Conservation (phyloP, 1,140 invertebrate species). For the Drosophila subobscura region DNA sequence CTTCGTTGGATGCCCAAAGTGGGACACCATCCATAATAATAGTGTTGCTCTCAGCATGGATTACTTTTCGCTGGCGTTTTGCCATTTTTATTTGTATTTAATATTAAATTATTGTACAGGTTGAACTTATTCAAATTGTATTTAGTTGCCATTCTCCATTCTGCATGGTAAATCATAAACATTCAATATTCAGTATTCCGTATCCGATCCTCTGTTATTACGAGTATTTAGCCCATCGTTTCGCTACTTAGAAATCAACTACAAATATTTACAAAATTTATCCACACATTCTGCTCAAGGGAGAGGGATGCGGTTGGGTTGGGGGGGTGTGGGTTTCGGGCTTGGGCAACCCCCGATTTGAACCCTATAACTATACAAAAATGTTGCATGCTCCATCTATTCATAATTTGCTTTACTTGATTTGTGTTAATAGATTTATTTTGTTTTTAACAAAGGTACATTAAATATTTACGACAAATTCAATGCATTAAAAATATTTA, state of each 20-base stretch:
- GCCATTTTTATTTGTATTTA: conserved; percentile 53
- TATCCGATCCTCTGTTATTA: conserved; percentile 11
- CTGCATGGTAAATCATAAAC: conserved; percentile 70
- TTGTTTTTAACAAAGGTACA: conserved; percentile 83
- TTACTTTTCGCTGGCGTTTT: conserved; percentile 53
- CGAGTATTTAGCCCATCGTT: conserved; percentile 39
- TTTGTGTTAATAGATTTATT: conserved; percentile 73
- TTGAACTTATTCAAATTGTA: conserved; percentile 82
- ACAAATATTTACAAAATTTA: conserved; percentile 77
- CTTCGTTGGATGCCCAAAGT: conserved; percentile 25
- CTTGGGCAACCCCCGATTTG: background rate
- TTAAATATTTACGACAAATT: conserved; percentile 82
- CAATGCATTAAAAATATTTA: conserved; percentile 81
- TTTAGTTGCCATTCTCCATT: conserved; percentile 72
- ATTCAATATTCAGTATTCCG: conserved; percentile 48
- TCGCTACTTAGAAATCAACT: conserved; percentile 81
- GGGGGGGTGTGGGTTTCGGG: background rate
- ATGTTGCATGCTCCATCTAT: conserved; percentile 61
- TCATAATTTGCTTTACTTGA: conserved; percentile 43
- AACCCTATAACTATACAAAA: conserved; percentile 74
- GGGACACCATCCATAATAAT: conserved; percentile 4
- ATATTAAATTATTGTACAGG: conserved; percentile 82
- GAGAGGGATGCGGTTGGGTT: no score
- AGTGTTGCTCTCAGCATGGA: background rate
- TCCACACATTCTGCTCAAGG: conserved; percentile 1